These are phyloP conservation scores for Drosophila setosimentum DNA, from an alignment of 2,888 invertebrate species.

Conservation along the genomic window DNA sequence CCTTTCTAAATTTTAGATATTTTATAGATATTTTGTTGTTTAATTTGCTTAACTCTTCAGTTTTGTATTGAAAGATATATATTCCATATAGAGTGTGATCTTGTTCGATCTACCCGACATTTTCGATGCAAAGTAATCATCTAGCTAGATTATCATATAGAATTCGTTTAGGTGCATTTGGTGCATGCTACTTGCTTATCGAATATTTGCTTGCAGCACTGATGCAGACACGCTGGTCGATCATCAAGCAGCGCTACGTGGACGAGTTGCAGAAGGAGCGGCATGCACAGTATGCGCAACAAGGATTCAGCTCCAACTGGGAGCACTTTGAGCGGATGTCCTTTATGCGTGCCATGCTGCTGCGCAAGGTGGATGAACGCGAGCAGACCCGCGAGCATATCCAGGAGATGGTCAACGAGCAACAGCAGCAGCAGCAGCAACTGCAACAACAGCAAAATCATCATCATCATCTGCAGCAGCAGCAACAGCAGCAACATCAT, in stretches of 20 bases:
- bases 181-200: not conserved
- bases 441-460: slow-evolving; percentile 46
- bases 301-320: slow-evolving; percentile 81
- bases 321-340: slow-evolving; percentile 83
- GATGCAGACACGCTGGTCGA: slow-evolving; percentile 83
- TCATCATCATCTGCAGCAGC: slow-evolving; percentile 33
- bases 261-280: slow-evolving; percentile 83
- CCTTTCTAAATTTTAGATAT: too few species aligned
- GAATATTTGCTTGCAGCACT: slow-evolving; percentile 60
- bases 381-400: slow-evolving; percentile 83
- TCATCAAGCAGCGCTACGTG: slow-evolving; percentile 82
- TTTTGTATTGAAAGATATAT: not conserved
- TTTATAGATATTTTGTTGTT: too few species aligned
- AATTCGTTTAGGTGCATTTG: not conserved
- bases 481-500: slow-evolving; percentile 12
- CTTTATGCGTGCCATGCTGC: slow-evolving; percentile 81
- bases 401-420: slow-evolving; percentile 83
- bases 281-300: slow-evolving; percentile 77
- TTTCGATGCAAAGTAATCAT: not conserved
- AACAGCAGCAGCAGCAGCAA: slow-evolving; percentile 72
- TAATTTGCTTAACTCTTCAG: not conserved
- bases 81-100: not conserved
- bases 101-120: not conserved
- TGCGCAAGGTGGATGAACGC: slow-evolving; percentile 82
- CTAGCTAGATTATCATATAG: not conserved